A percentile compares a stretch with the other conserved stretches of the same genome.
Evolutionary conservation across 2,888 invertebrate species (phyloP).

Genomic region (Molanna angustata): DNA sequence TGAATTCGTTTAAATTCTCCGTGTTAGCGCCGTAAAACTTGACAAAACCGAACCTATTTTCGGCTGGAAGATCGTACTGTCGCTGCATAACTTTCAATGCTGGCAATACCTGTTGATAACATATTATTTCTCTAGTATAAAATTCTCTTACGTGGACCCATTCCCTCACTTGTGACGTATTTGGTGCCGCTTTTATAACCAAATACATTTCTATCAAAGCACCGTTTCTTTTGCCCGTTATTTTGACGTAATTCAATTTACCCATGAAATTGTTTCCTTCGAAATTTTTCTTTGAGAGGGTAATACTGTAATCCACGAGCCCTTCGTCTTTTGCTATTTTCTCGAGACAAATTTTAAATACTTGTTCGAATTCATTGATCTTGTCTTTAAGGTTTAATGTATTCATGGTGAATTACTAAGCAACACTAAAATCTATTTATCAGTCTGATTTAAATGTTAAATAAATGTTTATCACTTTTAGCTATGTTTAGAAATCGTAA

Average conservation of each 20-base stretch:
- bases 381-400: no score
- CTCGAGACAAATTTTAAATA: no score
- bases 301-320: background rate
- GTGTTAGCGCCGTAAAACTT: conserved; percentile 9
- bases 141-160: background rate
- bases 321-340: background rate
- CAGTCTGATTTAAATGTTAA: no score
- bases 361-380: no score
- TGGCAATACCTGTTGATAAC: conserved; percentile 13
- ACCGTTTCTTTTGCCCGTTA: conserved; percentile 8
- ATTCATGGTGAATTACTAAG: no score
- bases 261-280: conserved; percentile 22
- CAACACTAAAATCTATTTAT: no score
- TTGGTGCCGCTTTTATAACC: conserved; percentile 13
- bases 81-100: conserved; percentile 7
- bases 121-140: conserved; percentile 8
- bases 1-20: conserved; percentile 29
- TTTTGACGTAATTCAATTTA: conserved; percentile 3
- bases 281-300: background rate
- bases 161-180: background rate
- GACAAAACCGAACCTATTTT: conserved; percentile 3
- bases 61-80: background rate
- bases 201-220: conserved; percentile 5
- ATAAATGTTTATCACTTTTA: no score
- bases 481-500: no score